A percentile compares a stretch with the other conserved stretches of the same genome.
These are phyloP conservation scores for Melieria crassipennis DNA, from an alignment of 2,888 invertebrate species.

Conservation along the genomic window DNA sequence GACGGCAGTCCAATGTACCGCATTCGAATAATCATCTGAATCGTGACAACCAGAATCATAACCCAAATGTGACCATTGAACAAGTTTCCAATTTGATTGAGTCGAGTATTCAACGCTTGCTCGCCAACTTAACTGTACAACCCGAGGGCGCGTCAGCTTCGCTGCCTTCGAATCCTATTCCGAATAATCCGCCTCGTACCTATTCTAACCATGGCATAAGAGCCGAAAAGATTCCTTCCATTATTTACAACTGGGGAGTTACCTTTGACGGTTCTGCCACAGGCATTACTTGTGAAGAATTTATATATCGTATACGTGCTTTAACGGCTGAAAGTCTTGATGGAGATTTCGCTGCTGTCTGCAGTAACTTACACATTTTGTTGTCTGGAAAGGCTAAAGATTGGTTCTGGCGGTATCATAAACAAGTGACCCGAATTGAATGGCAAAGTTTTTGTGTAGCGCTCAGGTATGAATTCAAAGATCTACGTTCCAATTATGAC, in stretches of 20 bases:
- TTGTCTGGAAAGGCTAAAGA: constrained; percentile 24
- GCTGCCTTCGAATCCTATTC: no score
- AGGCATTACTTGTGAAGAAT: constrained; percentile 29
- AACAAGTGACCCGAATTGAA: constrained; percentile 7
- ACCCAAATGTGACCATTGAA: background rate
- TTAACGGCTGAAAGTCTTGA: constrained; percentile 20
- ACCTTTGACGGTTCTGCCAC: constrained; percentile 21
- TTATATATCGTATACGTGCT: constrained; percentile 30
- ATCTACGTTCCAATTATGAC: constrained; percentile 27
- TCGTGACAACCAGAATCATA: background rate
- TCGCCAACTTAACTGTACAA: background rate
- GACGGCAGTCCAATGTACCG: no score
- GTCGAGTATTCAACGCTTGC: background rate
- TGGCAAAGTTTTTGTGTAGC: constrained; percentile 30
- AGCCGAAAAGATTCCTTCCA: constrained; percentile 9
- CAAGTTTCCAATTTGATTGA: background rate
- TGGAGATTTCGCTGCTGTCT: constrained; percentile 22
- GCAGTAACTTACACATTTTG: constrained; percentile 26
- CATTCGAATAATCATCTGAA: background rate
- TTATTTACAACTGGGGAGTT: constrained; percentile 21
- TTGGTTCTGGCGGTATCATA: constrained; percentile 32
- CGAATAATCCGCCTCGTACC: background rate
- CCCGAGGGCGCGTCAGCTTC: background rate
- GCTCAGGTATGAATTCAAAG: constrained; percentile 22
- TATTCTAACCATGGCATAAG: background rate